Evolutionary conservation across 2,113 vertebrate species (phyloP), one percentile per base, ranked within the genome.

Genomic region (Albula goreensis): DNA sequence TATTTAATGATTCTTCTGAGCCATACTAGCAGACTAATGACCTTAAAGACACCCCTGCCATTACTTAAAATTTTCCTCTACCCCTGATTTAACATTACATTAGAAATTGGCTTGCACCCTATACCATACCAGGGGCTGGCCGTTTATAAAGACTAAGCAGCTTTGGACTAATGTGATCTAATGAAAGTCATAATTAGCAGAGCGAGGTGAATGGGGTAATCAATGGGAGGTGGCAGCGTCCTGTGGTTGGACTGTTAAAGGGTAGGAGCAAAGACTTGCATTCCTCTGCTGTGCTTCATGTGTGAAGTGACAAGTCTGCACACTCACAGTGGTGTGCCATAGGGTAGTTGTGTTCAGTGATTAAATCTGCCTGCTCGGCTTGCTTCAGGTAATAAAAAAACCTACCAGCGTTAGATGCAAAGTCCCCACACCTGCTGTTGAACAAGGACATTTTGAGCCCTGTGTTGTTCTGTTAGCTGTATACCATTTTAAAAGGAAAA

Each of bases 161-260:
- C 78, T 49, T 79, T 79, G 78, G 31, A 50, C 78, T 79, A 79
- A 79, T 79, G 78, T 50, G 78, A 79, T 13, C 78, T 79, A 19
- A 79, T 79, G 78, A 49, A 79, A 79, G 13, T 79, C 41, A 50
- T 79, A 50, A 79, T 79, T 79, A 79, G 78, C 13, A 49, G 12
- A 49, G 78, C 31, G 10, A 79, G 15, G 41, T 79, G 78, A 79
- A 79, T 50, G 78, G 41, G 78, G 49, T 79, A 50, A 49, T 48
- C 78, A 79, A 50, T 79, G 78, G 41, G 31, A 50, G 78, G 78
- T 49, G 31, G 78, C 41, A 79, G 78, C 78, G 15, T 79, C 48
- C 78, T 79, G 78, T 7, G 48, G 78, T 50, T 17, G 78, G 19
- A 49, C 41, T 50, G 60, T 19, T 19, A 19, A 66, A 66, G 60